A percentile compares a stretch with the other conserved stretches of the same genome.
Conservation (phyloP, 2,797 vertebrate genomes). For the Danio albolineatus region DNA sequence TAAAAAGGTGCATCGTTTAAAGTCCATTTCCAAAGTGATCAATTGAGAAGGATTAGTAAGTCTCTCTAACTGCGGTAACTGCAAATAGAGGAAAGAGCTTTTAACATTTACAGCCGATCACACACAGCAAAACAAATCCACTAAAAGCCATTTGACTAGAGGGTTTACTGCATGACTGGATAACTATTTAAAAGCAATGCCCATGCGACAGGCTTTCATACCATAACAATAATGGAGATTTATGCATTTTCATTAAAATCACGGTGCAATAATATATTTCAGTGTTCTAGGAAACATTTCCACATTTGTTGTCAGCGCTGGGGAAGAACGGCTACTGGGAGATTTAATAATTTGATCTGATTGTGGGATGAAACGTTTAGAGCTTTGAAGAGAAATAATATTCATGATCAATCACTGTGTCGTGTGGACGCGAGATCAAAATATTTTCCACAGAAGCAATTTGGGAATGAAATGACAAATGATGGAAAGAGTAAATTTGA, state of each 20-base stretch:
- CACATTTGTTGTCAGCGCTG: not conserved
- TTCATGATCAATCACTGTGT: not conserved
- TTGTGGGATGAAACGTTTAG: not conserved
- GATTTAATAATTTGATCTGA: not conserved
- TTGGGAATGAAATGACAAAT: not conserved
- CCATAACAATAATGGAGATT: not conserved
- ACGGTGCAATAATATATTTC: not conserved
- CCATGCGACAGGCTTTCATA: conserved; percentile 14
- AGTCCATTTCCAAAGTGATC: not conserved
- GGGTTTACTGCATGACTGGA: not conserved
- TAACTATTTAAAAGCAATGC: not conserved
- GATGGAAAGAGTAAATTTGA: not conserved
- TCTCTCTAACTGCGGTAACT: not conserved
- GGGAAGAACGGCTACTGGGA: not conserved
- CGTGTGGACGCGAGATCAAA: not conserved
- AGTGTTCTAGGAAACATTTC: not conserved
- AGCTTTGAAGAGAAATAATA: not conserved
- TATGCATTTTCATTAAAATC: not conserved
- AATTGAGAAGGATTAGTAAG: not conserved
- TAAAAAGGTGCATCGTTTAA: not conserved
- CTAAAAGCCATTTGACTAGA: conserved; percentile 18
- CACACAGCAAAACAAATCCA: not conserved
- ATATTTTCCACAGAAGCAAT: not conserved
- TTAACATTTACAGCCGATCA: conserved; percentile 11
- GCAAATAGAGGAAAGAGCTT: not conserved